Evolutionary conservation across 2,888 invertebrate species (phyloP).

Genomic region (Germaria angustata): DNA sequence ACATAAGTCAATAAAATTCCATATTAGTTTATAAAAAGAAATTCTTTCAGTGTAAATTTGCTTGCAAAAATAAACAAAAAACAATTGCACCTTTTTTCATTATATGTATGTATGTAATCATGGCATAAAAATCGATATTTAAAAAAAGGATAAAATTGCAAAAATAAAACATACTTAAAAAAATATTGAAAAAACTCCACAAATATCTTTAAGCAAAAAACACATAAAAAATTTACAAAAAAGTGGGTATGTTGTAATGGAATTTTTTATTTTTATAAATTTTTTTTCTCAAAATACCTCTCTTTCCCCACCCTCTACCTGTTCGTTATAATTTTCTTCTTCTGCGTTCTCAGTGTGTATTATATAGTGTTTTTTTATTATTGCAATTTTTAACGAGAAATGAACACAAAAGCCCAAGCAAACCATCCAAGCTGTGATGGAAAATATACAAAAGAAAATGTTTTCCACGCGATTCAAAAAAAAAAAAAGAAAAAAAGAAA

Average conservation of each 20-base stretch:
- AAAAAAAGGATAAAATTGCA: slow-evolving; percentile 66
- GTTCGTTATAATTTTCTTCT: slow-evolving; percentile 2
- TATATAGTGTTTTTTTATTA: slow-evolving; percentile 7
- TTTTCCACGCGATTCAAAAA: slow-evolving; percentile 61
- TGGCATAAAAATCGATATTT: slow-evolving; percentile 69
- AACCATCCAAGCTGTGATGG: slow-evolving; percentile 55
- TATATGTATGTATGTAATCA: no score
- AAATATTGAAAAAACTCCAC: slow-evolving; percentile 42
- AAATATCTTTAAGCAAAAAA: slow-evolving; percentile 66
- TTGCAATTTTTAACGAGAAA: slow-evolving; percentile 51
- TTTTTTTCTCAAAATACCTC: slow-evolving; percentile 45
- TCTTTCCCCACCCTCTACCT: slow-evolving; percentile 24
- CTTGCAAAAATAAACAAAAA: slow-evolving; percentile 14
- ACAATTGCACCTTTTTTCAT: slow-evolving; percentile 52
- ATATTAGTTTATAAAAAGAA: background rate
- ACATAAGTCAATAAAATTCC: background rate
- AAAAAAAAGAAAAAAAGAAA: slow-evolving; percentile 27
- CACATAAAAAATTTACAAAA: slow-evolving; percentile 21
- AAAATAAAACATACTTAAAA: slow-evolving; percentile 53
- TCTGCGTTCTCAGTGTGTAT: slow-evolving; percentile 44
- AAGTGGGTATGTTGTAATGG: slow-evolving; percentile 53
- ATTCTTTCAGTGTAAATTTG: slow-evolving; percentile 46
- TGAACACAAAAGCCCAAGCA: slow-evolving; percentile 58
- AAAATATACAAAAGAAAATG: slow-evolving; percentile 57
- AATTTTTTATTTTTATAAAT: slow-evolving; percentile 51